These are phyloP conservation scores for Encarsia formosa DNA, from an alignment of 2,888 invertebrate genomes.

Conservation along the genomic window DNA sequence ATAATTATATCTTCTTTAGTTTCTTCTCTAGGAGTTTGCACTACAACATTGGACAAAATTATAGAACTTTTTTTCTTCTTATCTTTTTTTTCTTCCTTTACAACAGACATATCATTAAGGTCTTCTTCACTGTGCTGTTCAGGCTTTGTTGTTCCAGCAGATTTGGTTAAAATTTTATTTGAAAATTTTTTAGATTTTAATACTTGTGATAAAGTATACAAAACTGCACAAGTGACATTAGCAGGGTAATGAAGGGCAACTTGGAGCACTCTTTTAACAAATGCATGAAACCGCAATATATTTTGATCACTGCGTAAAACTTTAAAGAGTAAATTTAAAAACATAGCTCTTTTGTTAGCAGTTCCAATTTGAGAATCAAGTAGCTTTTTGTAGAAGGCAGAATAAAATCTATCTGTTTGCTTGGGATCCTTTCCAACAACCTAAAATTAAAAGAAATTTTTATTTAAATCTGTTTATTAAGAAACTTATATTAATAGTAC, in stretches of 20 bases:
- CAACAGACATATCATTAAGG: neutral
- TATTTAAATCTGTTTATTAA: conserved; percentile 2
- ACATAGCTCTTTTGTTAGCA: conserved; percentile 69
- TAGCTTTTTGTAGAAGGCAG: conserved; percentile 83
- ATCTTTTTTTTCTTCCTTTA: conserved; percentile 11
- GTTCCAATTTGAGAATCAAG: conserved; percentile 68
- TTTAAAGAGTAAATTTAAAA: conserved; percentile 83
- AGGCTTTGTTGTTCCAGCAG: conserved; percentile 23
- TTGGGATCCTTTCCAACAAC: conserved; percentile 38
- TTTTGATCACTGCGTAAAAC: conserved; percentile 77
- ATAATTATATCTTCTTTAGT: conserved; percentile 23
- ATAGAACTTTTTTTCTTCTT: conserved; percentile 18
- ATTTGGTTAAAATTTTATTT: conserved; percentile 30
- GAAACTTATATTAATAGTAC: neutral
- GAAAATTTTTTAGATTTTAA: conserved; percentile 34
- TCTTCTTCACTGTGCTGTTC: conserved; percentile 19
- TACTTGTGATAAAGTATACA: conserved; percentile 72
- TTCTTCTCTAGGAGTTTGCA: conserved; percentile 2
- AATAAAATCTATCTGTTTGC: conserved; percentile 66
- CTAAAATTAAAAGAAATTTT: conserved; percentile 28
- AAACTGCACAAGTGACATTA: conserved; percentile 75
- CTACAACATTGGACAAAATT: conserved; percentile 25
- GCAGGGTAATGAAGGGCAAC: conserved; percentile 68
- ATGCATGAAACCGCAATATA: conserved; percentile 69
- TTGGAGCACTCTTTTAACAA: conserved; percentile 80